Base-by-base conservation (phyloP, 2,888 invertebrate genomes). In the Leptopilina syphax region DNA sequence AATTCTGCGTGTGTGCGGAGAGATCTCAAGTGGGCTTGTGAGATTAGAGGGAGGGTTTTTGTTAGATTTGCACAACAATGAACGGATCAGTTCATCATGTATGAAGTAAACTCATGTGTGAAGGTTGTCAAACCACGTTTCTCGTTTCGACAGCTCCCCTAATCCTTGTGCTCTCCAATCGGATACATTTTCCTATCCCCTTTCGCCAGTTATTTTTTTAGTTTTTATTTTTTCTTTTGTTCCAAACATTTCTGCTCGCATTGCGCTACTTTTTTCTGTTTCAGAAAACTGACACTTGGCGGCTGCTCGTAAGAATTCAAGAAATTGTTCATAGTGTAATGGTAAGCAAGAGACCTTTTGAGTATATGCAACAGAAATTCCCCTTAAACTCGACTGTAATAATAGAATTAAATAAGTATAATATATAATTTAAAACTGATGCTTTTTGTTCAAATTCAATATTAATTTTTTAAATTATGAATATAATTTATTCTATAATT, bases 11-110 rank as follows among this genome's bases (percentile, higher is more conserved):
- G 88, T 85, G 83, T 84, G 86, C 81, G 86, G 83, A 85, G 83
- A 85, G 86, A 88, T 88, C 87, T 89, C 90, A 89, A 90, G 90
- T 90, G 89, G 88, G 87, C 83, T 85, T 86, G 88, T 87, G 85
- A 83, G 91, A 91, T 91, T 91, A 91, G 89, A 88, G 90, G 88
- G 88, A 86, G 81, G 87, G 90, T 91, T 91, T 91, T 90, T 89
- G 90, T 90, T 91, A 88, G 88, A 91, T 91, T 91, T 91, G 90
- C 91, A 91, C 91, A 90, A 91, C 91, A 91, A 91, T 91, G 88
- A 85, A 79, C 83, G 89, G 91, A 90, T 91, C 89, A 90, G 86
- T 83, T 85, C 82, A 84, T 90, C 91, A 90, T 91, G 91, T 91
- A 91, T 89, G 88, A 84, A 80, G 77, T 79, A 79, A 80, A 84